phyloP scores from a whole-genome alignment of 92 coral and sea anemone genomes.

The Plumapathes pennacea region DNA sequence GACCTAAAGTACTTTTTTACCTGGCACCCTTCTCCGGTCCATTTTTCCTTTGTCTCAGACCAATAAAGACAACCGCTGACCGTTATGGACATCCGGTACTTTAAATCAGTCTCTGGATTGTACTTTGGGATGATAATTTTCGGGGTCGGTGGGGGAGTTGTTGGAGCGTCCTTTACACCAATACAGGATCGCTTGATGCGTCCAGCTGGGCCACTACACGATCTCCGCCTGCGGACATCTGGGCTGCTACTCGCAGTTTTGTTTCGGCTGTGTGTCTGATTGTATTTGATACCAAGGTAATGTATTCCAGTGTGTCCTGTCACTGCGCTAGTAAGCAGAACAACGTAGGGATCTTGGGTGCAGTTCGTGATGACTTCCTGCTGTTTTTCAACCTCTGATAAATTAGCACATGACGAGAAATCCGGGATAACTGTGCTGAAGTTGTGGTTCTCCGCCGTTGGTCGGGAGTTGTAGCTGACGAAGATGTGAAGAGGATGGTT shows the following conservation, averaged over 20 bases:
- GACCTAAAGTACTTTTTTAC: no score
- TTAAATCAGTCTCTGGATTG: conserved; percentile 65
- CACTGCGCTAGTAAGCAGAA: conserved; percentile 53
- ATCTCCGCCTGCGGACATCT: conserved; percentile 36
- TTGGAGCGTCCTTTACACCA: conserved; percentile 82
- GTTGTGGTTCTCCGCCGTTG: conserved; percentile 29
- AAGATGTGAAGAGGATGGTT: conserved; percentile 24
- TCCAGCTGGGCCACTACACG: conserved; percentile 52
- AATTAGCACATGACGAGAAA: conserved; percentile 30
- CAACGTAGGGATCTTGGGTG: conserved; percentile 62
- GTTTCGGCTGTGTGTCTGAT: neutral
- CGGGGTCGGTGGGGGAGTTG: conserved; percentile 80
- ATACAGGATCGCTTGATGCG: conserved; percentile 74
- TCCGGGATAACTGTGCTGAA: conserved; percentile 45
- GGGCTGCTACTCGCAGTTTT: conserved; percentile 10
- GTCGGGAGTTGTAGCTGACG: conserved; percentile 39
- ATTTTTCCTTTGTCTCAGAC: conserved; percentile 74
- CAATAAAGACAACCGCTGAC: conserved; percentile 79
- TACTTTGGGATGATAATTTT: conserved; percentile 65
- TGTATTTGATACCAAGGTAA: conserved; percentile 71
- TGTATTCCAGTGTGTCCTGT: conserved; percentile 69
- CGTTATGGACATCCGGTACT: conserved; percentile 72
- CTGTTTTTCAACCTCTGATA: neutral
- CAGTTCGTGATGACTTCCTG: conserved; percentile 29
- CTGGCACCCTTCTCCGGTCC: conserved; percentile 88